A percentile compares a stretch with the other conserved stretches of the same genome.
These are phyloP conservation scores for Pelvicachromis taeniatus DNA, from an alignment of 2,113 vertebrate genomes.

Conservation along the genomic window DNA sequence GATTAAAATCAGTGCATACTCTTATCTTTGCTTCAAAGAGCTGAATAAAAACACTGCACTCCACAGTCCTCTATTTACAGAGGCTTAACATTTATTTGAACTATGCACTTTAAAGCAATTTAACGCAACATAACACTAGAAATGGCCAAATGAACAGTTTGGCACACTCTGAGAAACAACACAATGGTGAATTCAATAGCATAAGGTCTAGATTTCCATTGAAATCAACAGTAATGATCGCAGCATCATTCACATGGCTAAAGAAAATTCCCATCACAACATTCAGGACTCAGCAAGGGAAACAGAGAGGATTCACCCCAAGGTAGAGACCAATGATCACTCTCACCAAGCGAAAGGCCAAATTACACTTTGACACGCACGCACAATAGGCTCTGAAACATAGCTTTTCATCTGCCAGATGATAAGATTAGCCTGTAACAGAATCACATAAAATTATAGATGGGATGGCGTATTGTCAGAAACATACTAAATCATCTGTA, in stretches of 20 bases:
- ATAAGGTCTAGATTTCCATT: background rate
- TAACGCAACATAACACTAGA: background rate
- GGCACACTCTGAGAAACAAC: background rate
- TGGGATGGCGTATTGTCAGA: background rate
- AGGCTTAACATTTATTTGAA: background rate
- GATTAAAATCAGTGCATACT: background rate
- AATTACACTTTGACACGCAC: background rate
- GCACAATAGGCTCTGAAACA: background rate
- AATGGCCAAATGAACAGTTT: background rate
- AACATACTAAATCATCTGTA: background rate
- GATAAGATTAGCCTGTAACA: background rate
- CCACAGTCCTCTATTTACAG: background rate
- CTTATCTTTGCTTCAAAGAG: background rate
- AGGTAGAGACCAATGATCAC: background rate
- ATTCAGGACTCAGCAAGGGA: background rate
- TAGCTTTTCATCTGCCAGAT: background rate
- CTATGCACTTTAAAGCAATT: background rate
- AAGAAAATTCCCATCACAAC: background rate
- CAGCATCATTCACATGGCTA: background rate
- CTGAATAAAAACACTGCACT: background rate
- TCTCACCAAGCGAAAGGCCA: background rate
- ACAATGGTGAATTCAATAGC: background rate
- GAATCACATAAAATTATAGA: background rate
- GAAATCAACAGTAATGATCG: background rate
- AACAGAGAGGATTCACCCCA: background rate